Base-by-base conservation (phyloP, 2,113 vertebrate genomes). In the Amblyopsis rosae region DNA sequence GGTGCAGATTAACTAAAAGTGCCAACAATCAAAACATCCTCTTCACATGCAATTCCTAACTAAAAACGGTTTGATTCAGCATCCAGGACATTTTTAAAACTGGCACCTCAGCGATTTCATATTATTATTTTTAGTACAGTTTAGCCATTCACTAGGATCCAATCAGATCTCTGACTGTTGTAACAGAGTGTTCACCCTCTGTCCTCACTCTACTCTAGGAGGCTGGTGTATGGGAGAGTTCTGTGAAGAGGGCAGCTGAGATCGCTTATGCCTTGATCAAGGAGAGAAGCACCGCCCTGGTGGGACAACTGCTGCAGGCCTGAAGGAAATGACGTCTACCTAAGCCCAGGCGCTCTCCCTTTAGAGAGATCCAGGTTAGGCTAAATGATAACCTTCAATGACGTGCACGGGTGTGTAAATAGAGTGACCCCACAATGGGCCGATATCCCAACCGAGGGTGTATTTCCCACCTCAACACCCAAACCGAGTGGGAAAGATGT, bases 271-370 rank as follows among this genome's bases (percentile, higher is more conserved):
- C 87, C 15, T 81, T 93, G 75, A 87, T 93, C 76, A 84, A 64
- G 55, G 89, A 92, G 12, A 74, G 91, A 75, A 92, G 77, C 75
- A 66, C 87, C 1, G 85, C 83, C 60, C 75, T 93, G 63, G 84
- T 83, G 45, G 93, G 93, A 59, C 93, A 93, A 76, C 68, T 93
- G 67, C 85, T 93, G 62, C 84, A 85, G 66, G 88, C 84, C 0
- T 93, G 88, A 92, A 46, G 58, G n/a, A 47, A 55, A 13, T n/a
- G 8, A 11, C 9, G 54, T 55, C 60, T 53, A 4, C 4, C 12
- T 1, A 41, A 15, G 32, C 59, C 15, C 60, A 58, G 16, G 3
- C 35, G 7, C 11, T 9, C 26, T 13, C 59, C 15, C 13, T 13
- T 3, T 41, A 41, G 35, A 41, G 35, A 41, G 35, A 41, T 41